These are phyloP conservation scores for Cirrhinus molitorella DNA, from an alignment of 2,797 vertebrate species.

Conservation along the genomic window DNA sequence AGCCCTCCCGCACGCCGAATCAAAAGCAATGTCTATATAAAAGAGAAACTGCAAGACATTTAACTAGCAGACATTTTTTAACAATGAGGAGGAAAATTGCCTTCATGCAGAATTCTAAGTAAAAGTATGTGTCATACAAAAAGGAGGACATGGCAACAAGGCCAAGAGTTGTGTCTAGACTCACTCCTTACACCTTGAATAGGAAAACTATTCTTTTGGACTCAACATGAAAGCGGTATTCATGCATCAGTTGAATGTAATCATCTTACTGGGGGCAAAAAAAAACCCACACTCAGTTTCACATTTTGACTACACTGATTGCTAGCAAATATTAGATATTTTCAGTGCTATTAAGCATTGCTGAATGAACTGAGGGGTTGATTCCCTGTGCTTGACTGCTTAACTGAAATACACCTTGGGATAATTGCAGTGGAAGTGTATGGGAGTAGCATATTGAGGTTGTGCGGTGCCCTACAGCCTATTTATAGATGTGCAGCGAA, in stretches of 20 bases:
- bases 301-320: slow-evolving; percentile 74
- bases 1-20: slow-evolving; percentile 45
- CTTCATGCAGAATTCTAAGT: slow-evolving; percentile 30
- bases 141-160: slow-evolving; percentile 32
- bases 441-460: slow-evolving; percentile 81
- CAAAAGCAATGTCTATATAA: slow-evolving; percentile 33
- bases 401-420: slow-evolving; percentile 83
- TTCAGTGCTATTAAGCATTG: slow-evolving; percentile 75
- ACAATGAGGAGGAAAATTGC: slow-evolving; percentile 48
- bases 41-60: slow-evolving; percentile 36
- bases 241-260: slow-evolving; percentile 25
- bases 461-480: slow-evolving; percentile 81
- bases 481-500: slow-evolving; percentile 83
- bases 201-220: slow-evolving; percentile 43
- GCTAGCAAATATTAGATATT: slow-evolving; percentile 72
- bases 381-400: slow-evolving; percentile 80
- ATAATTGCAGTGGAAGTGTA: slow-evolving; percentile 84
- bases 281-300: slow-evolving; percentile 59
- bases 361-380: slow-evolving; percentile 76
- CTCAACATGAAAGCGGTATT: slow-evolving; percentile 49
- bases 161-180: slow-evolving; percentile 24
- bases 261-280: slow-evolving; percentile 16
- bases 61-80: slow-evolving; percentile 39
- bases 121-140: slow-evolving; percentile 26
- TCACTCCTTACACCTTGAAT: slow-evolving; percentile 29